A percentile compares a stretch with the other conserved stretches of the same genome.
Conservation (phyloP, 1,140 invertebrate species). For the Drosophila orosa region DNA sequence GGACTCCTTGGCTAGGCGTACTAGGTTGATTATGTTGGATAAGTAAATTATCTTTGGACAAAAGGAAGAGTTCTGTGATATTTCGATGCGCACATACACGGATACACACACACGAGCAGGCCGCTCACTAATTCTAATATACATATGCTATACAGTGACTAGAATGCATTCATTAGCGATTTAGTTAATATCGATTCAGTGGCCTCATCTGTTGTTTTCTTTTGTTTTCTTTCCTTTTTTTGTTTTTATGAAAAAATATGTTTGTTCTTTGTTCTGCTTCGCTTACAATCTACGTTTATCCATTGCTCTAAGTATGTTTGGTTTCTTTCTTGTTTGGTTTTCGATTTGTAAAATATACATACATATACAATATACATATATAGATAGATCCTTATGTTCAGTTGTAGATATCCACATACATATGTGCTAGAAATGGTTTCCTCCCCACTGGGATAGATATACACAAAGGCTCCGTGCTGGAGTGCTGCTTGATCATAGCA, state of each 20-base stretch:
- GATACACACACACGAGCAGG: constrained; percentile 42
- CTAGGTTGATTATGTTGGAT: constrained; percentile 10
- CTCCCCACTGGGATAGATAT: constrained; percentile 43
- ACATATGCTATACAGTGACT: constrained; percentile 69
- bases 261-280: constrained; percentile 53
- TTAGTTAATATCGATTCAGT: constrained; percentile 48
- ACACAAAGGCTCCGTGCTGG: constrained; percentile 28
- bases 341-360: constrained; percentile 79
- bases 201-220: constrained; percentile 22
- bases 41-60: constrained; percentile 34
- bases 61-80: constrained; percentile 75
- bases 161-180: constrained; percentile 47
- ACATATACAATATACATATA: constrained; percentile 77
- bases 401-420: constrained; percentile 63
- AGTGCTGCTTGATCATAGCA: constrained; percentile 36
- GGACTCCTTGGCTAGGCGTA: constrained; percentile 3
- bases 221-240: constrained; percentile 26
- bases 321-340: constrained; percentile 30
- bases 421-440: constrained; percentile 65
- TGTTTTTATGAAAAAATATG: constrained; percentile 77
- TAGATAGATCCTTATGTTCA: constrained; percentile 70
- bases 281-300: constrained; percentile 65
- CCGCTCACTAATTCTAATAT: constrained; percentile 34
- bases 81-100: constrained; percentile 66
- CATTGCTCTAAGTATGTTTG: constrained; percentile 65